phyloP scores from a whole-genome alignment of 2,888 invertebrate genomes.

The Coelinius sp. region DNA sequence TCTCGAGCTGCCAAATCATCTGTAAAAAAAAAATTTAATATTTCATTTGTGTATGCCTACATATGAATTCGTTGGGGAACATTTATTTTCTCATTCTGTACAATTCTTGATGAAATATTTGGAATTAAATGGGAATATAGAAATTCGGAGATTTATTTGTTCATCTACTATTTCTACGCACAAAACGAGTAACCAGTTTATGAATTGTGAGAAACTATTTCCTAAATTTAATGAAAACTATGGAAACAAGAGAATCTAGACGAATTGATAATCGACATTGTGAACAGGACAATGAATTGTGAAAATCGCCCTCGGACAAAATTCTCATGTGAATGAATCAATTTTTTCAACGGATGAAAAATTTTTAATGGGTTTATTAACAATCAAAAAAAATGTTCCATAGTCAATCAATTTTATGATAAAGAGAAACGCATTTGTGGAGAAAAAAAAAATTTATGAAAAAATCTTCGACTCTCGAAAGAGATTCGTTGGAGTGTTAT shows the following conservation, averaged over 20 bases:
- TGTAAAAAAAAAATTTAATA: not conserved
- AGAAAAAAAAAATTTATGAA: not conserved
- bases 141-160: not conserved
- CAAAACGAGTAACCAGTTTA: not conserved
- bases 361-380: too few species aligned
- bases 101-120: not conserved
- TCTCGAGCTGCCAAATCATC: not conserved
- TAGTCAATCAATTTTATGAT: too few species aligned
- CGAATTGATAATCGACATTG: too few species aligned
- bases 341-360: too few species aligned
- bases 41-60: not conserved
- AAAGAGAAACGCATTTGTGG: too few species aligned
- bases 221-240: too few species aligned
- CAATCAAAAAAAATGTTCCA: too few species aligned
- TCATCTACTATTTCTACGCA: not conserved
- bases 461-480: not conserved
- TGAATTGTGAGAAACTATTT: not conserved
- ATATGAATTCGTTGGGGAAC: not conserved
- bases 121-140: not conserved
- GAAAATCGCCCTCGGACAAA: too few species aligned
- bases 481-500: conserved; percentile 7
- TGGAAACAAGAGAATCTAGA: too few species aligned
- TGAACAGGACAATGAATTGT: too few species aligned
- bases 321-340: too few species aligned
- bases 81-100: too few species aligned